These are phyloP conservation scores for Notothenia rossii DNA, from an alignment of 2,113 vertebrate genomes.

Conservation along the genomic window DNA sequence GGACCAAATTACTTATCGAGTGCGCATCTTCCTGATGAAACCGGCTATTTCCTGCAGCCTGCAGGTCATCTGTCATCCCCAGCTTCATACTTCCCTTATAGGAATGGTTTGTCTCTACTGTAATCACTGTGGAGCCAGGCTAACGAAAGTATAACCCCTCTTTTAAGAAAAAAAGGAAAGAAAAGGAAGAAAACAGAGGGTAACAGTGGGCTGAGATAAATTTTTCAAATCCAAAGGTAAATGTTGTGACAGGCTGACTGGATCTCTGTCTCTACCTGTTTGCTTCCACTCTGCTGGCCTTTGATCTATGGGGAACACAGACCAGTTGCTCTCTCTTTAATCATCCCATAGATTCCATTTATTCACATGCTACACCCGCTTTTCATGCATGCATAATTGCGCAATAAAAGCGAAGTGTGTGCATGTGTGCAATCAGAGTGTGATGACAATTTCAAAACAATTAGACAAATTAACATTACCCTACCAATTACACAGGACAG, in stretches of 20 bases:
- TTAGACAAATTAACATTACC: conserved; percentile 84
- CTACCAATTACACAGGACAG: conserved; percentile 83
- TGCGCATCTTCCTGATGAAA: conserved; percentile 61
- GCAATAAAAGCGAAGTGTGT: conserved; percentile 28
- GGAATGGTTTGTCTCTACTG: conserved; percentile 35
- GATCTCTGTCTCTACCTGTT: conserved; percentile 67
- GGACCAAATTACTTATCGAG: conserved; percentile 65
- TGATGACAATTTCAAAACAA: conserved; percentile 80
- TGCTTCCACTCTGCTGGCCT: conserved; percentile 20
- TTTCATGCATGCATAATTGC: conserved; percentile 35
- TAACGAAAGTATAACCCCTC: conserved; percentile 21
- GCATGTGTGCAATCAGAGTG: conserved; percentile 36
- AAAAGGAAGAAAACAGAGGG: conserved; percentile 11
- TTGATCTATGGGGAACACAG: conserved; percentile 7
- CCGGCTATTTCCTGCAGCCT: conserved; percentile 60
- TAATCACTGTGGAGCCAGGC: conserved; percentile 49
- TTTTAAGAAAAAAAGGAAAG: neutral
- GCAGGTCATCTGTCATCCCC: conserved; percentile 65
- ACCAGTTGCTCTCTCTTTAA: conserved; percentile 4
- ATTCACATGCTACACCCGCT: conserved; percentile 10
- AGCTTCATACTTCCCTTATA: conserved; percentile 34
- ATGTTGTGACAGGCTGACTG: conserved; percentile 65
- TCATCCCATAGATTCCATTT: conserved; percentile 38
- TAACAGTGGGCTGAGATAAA: conserved; percentile 53
- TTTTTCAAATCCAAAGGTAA: conserved; percentile 72